These are phyloP conservation scores for Melanotaenia maccullochi DNA, from an alignment of 2,797 vertebrate species.

Conservation along the genomic window DNA sequence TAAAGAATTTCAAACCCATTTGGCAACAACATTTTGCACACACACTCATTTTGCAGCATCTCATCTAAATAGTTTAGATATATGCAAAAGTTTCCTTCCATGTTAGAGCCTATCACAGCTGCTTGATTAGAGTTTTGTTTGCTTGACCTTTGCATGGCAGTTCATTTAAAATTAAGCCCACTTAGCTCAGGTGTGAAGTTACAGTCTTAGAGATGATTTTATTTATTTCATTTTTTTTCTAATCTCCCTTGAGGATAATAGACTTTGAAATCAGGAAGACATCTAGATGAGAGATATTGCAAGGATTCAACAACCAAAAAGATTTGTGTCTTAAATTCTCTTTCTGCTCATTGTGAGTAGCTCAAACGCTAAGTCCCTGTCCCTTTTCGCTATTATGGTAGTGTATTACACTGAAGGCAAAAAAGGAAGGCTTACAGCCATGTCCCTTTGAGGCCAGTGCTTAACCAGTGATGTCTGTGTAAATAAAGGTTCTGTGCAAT, in stretches of 20 bases:
- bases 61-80: neutral
- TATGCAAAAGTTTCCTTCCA: neutral
- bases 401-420: conserved; percentile 45
- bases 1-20: conserved; percentile 39
- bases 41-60: neutral
- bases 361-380: conserved; percentile 31
- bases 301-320: conserved; percentile 29
- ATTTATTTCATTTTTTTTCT: conserved; percentile 4
- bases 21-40: conserved; percentile 1
- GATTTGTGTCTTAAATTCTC: conserved; percentile 39
- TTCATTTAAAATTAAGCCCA: conserved; percentile 16
- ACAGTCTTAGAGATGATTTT: neutral
- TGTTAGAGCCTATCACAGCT: conserved; percentile 11
- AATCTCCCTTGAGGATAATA: conserved; percentile 32
- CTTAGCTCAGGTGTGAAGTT: conserved; percentile 37
- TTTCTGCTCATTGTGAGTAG: conserved; percentile 32
- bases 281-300: conserved; percentile 50
- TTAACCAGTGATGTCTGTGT: conserved; percentile 71
- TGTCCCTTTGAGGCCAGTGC: conserved; percentile 63
- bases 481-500: conserved; percentile 68
- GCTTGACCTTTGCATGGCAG: conserved; percentile 24
- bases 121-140: conserved; percentile 27
- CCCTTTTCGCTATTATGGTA: conserved; percentile 36
- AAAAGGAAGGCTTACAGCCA: conserved; percentile 57
- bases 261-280: conserved; percentile 52